These are phyloP conservation scores for Branchipolynoe longqiensis DNA, from an alignment of 2,888 invertebrate species.

Conservation along the genomic window DNA sequence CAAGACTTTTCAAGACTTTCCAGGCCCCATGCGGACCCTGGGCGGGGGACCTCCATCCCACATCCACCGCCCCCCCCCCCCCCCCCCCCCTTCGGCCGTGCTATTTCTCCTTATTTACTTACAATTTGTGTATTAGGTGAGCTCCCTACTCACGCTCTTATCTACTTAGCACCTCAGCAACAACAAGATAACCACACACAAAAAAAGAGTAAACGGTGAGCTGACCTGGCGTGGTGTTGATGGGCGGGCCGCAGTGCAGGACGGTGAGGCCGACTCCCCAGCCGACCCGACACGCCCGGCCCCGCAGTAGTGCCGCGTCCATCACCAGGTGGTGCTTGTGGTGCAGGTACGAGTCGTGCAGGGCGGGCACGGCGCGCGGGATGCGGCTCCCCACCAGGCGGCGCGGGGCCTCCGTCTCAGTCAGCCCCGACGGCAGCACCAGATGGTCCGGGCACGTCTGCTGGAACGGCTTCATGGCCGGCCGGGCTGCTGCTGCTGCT, in stretches of 20 bases:
- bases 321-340: slow-evolving; percentile 74
- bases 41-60: too few species aligned
- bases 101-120: too few species aligned
- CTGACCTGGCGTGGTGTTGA: too few species aligned
- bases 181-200: too few species aligned
- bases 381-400: slow-evolving; percentile 73
- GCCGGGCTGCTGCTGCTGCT: not conserved
- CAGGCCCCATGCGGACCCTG: too few species aligned
- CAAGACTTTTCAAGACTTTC: too few species aligned
- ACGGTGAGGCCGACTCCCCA: slow-evolving; percentile 88
- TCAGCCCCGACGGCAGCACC: slow-evolving; percentile 75
- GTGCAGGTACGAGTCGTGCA: slow-evolving; percentile 75
- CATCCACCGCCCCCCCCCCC: too few species aligned
- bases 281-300: slow-evolving; percentile 86
- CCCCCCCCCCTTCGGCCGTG: too few species aligned
- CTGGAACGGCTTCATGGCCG: slow-evolving; percentile 62
- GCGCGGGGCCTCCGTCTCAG: slow-evolving; percentile 66
- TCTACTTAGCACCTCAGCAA: too few species aligned
- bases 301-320: slow-evolving; percentile 82
- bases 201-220: too few species aligned
- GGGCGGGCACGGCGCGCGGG: slow-evolving; percentile 70
- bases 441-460: slow-evolving; percentile 71
- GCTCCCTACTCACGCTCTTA: too few species aligned
- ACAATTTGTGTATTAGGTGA: too few species aligned
- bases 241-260: slow-evolving; percentile 82